Conservation (phyloP, 2,113 vertebrate genomes). For the Phyllostomus hastatus region DNA sequence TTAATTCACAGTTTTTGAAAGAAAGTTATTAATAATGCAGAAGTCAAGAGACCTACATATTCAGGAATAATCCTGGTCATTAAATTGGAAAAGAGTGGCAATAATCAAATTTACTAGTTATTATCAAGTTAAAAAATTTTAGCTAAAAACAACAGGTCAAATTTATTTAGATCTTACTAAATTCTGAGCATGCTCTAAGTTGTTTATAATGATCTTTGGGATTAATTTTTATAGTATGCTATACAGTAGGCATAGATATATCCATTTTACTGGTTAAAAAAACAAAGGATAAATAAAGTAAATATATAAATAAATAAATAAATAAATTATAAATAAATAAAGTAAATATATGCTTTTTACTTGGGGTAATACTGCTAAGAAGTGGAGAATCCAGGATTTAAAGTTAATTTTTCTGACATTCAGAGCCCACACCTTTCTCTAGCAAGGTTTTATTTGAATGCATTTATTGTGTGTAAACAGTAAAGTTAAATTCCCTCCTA, state of each 20-base stretch:
- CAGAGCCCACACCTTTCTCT: not conserved
- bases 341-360: not conserved
- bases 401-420: not conserved
- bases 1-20: not conserved
- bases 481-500: not conserved
- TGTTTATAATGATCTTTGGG: not conserved
- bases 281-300: not conserved
- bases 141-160: not conserved
- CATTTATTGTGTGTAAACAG: not conserved
- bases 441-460: not conserved
- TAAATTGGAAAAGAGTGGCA: not conserved
- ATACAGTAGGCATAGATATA: not conserved
- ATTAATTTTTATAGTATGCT: not conserved
- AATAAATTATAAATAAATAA: no score
- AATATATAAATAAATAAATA: no score
- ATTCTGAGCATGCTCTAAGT: not conserved
- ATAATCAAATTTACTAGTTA: not conserved
- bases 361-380: not conserved
- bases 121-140: not conserved
- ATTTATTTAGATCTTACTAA: not conserved
- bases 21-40: not conserved
- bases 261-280: not conserved
- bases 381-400: not conserved
- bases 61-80: not conserved
- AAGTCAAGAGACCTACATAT: not conserved